Evolutionary conservation across 2,888 invertebrate genomes (phyloP), one percentile per base, ranked within the genome.

Genomic region (Aelia acuminata): DNA sequence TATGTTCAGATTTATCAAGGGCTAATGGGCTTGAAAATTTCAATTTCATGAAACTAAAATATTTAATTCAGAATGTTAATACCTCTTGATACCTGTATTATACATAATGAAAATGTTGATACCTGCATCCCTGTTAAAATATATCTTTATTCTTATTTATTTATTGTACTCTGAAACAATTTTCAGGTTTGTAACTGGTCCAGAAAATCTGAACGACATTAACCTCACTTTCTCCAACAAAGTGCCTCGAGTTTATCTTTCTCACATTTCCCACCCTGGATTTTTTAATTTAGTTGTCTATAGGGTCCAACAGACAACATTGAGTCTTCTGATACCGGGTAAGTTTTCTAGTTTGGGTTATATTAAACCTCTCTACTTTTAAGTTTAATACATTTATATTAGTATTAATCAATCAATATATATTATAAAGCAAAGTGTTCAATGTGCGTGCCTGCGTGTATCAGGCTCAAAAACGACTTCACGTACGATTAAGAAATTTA

Each of bases 301-400:
- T 92, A 94, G 97, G 90, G 96, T 96, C 11, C 92, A 97, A 84
- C 97, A 96, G 93, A 96, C 97, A 10, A 97, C 97, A 47, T 93
- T 98, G 53, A 97, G 97, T 92, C 94, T 98, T 88, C 96, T 98
- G 91, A 93, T 97, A 89, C 95, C 96, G 92, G 95, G 97, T 97
- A 92, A 93, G 93, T 92, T 88, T 84, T 75, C 4, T 70, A 35
- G 18, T 70, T 70, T 35, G 31, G 31, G n/a, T 8, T 20, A 87
- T 43, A 84, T 35, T 84, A 84, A 10, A 26, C n/a, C 7, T n/a
- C n/a, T 57, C 84, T 22, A 15, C 20, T 57, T 57, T n/a, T 57
- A 57, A 57, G 10, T 57, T 11, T 50, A 22, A 50, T 22, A 5
- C 5, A 8, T 53, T 57, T n/a, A n/a, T n/a, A n/a, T n/a, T n/a